Base-by-base conservation (phyloP, 2,888 invertebrate species). In the Tetrapedia diversipes region DNA sequence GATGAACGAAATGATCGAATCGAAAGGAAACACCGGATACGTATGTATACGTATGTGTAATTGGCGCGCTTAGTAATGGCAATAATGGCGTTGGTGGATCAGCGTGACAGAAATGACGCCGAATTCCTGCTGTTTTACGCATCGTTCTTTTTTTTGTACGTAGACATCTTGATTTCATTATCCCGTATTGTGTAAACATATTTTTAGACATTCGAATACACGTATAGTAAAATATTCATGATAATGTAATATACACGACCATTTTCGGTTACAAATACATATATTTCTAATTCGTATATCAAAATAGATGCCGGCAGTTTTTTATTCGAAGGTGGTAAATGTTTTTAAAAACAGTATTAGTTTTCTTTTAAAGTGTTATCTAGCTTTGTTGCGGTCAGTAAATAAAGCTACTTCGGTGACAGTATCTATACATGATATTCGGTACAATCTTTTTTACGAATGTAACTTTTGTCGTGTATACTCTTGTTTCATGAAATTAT, bases 401-500 rank as follows among this genome's bases (percentile, higher is more conserved):
- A 76, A 66, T 61, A 76, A n/a, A 43, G 49, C 34, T 47, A n/a
- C 19, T 24, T 24, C 2, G 39, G 63, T 41, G 34, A 43, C 49
- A 2, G 51, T 53, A 32, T n/a, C n/a, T 19, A 45, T 69, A 39
- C 53, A 57, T 32, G 4, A 41, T 37, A 22, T 24, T 78, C 60
- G 56, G 32, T 32, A 64, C 67, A 51, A 37, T 67, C 61, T 79
- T 76, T 75, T 73, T 79, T 71, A 53, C 64, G 60, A 41, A 67
- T 65, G 69, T 75, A 47, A 71, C 74, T 80, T 32, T 45, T 57
- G 61, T 66, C 61, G 43, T 67, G 69, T 81, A 59, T 75, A 67
- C 70, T 53, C 65, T 78, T 47, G 69, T 45, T 80, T 60, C 56
- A n/a, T 54, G 74, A 66, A 57, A 67, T 56, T 29, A 53, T 29